Conservation (phyloP, 2,113 vertebrate species). For the Syrrhaptes paradoxus region DNA sequence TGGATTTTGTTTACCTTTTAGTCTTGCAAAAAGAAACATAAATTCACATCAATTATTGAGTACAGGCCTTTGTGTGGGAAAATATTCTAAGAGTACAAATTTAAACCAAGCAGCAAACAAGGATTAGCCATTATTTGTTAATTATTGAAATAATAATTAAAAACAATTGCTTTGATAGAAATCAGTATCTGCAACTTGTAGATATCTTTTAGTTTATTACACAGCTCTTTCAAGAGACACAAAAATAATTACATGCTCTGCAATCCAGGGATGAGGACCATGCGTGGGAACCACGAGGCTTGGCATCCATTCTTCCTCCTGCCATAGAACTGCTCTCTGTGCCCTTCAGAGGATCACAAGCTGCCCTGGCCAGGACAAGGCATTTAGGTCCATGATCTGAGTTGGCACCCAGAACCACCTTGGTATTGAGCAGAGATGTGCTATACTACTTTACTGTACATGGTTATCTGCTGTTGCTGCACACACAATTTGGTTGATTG, state of each 20-base stretch:
- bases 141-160: background rate
- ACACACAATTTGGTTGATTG: background rate
- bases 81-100: background rate
- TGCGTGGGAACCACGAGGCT: background rate
- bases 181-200: background rate
- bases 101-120: background rate
- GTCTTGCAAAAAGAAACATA: background rate
- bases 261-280: rapidly evolving
- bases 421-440: background rate
- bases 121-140: background rate
- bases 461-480: background rate
- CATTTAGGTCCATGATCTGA: rapidly evolving
- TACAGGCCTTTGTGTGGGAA: background rate
- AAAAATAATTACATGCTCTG: background rate
- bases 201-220: background rate
- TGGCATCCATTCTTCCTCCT: background rate
- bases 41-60: background rate
- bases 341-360: background rate
- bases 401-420: background rate
- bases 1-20: background rate
- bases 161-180: background rate
- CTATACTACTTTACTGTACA: background rate
- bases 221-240: background rate
- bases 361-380: background rate
- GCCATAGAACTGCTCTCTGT: background rate